Percentiles rank a stretch among this genome's conserved stretches.
These are phyloP conservation scores for Phaonia tiefii DNA, from an alignment of 2,888 invertebrate species.

Conservation along the genomic window DNA sequence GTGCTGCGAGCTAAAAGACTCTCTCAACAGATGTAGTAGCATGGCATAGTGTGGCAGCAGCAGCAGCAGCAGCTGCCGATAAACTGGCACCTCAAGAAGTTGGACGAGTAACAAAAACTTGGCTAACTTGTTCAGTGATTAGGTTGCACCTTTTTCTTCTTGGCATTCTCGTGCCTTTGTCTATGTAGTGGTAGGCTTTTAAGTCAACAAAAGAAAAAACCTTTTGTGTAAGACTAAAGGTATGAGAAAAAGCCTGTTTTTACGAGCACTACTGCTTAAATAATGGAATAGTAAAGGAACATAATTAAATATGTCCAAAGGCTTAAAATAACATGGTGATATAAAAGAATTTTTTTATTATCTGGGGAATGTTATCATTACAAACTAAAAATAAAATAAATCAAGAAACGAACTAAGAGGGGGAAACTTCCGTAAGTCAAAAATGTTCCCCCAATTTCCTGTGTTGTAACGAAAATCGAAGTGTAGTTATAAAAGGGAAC, in stretches of 20 bases:
- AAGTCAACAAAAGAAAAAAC: no score
- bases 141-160: conserved; percentile 50
- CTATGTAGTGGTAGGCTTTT: no score
- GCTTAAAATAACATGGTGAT: conserved; percentile 14
- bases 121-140: conserved; percentile 46
- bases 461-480: no score
- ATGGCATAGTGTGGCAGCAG: conserved; percentile 10
- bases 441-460: no score
- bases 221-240: no score
- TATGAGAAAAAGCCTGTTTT: conserved; percentile 32
- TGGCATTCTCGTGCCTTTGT: background rate
- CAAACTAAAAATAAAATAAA: no score
- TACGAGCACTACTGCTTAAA: background rate
- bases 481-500: no score
- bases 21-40: background rate
- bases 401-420: no score
- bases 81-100: conserved; percentile 2
- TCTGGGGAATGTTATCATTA: conserved; percentile 31
- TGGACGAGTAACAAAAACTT: conserved; percentile 30
- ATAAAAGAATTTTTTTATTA: conserved; percentile 32
- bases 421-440: no score
- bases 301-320: conserved; percentile 31
- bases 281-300: conserved; percentile 12
- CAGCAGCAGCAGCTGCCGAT: conserved; percentile 51
- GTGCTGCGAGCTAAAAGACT: conserved; percentile 28